These are phyloP conservation scores for Spheniscus humboldti DNA, from an alignment of 2,797 vertebrate genomes.

Conservation along the genomic window DNA sequence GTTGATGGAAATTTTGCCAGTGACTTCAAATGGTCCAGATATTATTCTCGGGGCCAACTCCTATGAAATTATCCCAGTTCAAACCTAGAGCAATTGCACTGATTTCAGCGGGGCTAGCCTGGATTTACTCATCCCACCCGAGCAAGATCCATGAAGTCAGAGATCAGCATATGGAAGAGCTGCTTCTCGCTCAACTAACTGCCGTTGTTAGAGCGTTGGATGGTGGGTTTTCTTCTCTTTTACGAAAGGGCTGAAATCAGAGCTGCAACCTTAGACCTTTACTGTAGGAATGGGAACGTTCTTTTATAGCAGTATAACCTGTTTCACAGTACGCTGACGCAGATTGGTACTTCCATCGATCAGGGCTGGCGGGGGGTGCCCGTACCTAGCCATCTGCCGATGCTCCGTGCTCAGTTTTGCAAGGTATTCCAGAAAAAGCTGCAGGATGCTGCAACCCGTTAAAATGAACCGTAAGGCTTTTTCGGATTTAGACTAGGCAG, in stretches of 20 bases:
- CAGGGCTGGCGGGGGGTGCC: accelerated
- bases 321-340: too few relatives aligned
- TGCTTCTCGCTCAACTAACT: neutral
- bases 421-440: neutral
- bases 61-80: conserved; percentile 24
- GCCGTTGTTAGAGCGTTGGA: neutral
- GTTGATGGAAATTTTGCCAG: conserved; percentile 55
- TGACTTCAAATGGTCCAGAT: conserved; percentile 53
- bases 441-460: neutral
- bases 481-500: neutral
- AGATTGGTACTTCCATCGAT: accelerated
- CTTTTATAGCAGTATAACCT: neutral
- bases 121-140: neutral
- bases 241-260: neutral
- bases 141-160: neutral
- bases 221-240: neutral
- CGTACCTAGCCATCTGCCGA: neutral
- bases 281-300: neutral
- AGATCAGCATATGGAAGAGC: neutral
- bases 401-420: neutral
- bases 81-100: neutral
- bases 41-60: conserved; percentile 15
- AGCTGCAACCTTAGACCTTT: neutral
- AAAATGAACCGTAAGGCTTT: neutral
- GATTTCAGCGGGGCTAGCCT: neutral